These are phyloP conservation scores for Paedocypris micromegethes DNA, from an alignment of 2,797 vertebrate species.

Conservation along the genomic window DNA sequence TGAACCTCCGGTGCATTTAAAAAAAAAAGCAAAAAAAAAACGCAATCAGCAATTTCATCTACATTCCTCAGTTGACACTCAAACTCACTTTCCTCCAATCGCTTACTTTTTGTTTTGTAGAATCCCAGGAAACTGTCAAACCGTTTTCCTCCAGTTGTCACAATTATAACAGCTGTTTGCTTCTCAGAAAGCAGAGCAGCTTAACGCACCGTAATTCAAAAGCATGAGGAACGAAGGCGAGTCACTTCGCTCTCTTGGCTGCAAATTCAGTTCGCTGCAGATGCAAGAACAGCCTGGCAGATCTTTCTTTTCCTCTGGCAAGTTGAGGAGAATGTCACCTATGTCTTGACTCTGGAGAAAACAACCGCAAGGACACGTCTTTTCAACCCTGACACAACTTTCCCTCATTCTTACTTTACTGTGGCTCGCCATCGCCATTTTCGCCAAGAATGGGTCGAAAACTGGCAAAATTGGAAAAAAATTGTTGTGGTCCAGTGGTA, in stretches of 20 bases:
- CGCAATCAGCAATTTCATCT: no score
- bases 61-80: no score
- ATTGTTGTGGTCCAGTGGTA: no score
- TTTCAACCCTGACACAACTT: constrained; percentile 16
- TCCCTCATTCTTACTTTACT: constrained; percentile 1
- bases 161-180: constrained; percentile 15
- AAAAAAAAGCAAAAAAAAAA: no score
- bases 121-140: constrained; percentile 8
- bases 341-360: constrained; percentile 25
- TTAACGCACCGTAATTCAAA: constrained; percentile 38
- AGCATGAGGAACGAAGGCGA: constrained; percentile 18
- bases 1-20: no score
- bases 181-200: constrained; percentile 28
- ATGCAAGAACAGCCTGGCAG: constrained; percentile 27
- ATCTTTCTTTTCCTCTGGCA: constrained; percentile 29
- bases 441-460: no score
- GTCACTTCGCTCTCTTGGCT: constrained; percentile 23
- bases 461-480: no score
- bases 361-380: constrained; percentile 31
- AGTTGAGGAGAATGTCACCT: constrained; percentile 22
- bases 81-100: not conserved
- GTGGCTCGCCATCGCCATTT: no score
- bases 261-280: constrained; percentile 2
- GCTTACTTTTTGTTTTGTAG: constrained; percentile 3
- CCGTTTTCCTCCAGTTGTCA: constrained; percentile 5